These are phyloP conservation scores for Taxidea taxus DNA, from an alignment of 2,113 vertebrate genomes.

Conservation along the genomic window DNA sequence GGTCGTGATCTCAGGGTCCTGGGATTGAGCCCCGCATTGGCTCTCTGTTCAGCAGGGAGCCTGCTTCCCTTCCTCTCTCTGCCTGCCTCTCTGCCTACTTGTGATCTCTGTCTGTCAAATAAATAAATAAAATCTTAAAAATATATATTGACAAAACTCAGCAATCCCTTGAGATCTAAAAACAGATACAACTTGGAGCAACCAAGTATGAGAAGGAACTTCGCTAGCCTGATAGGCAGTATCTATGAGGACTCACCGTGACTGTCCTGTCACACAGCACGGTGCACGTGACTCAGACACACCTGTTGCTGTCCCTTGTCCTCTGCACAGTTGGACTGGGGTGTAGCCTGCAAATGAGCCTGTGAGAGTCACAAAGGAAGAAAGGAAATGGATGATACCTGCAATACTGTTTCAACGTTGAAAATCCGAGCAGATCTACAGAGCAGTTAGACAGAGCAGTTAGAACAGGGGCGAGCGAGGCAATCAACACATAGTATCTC, in stretches of 20 bases:
- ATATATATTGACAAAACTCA: background rate
- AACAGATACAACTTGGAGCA: background rate
- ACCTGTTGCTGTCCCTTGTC: background rate
- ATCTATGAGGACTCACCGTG: no score
- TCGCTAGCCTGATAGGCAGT: background rate
- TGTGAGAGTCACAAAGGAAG: background rate
- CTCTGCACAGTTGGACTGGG: rapidly evolving
- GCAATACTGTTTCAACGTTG: no score
- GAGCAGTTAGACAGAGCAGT: no score
- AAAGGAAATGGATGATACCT: background rate
- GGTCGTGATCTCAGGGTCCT: no score
- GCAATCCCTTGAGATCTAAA: background rate
- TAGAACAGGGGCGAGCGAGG: rapidly evolving
- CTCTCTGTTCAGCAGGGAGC: no score
- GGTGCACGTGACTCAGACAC: no score
- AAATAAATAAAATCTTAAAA: no score
- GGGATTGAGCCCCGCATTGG: rapidly evolving
- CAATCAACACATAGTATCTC: rapidly evolving
- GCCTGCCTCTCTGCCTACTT: no score
- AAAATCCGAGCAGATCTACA: background rate
- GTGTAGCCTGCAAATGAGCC: background rate
- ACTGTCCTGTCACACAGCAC: no score
- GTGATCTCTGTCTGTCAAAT: no score
- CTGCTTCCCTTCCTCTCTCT: no score
- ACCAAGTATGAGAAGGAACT: background rate